Evolutionary conservation across 92 coral and sea anemone genomes (phyloP).

Genomic region (Plumapathes pennacea): DNA sequence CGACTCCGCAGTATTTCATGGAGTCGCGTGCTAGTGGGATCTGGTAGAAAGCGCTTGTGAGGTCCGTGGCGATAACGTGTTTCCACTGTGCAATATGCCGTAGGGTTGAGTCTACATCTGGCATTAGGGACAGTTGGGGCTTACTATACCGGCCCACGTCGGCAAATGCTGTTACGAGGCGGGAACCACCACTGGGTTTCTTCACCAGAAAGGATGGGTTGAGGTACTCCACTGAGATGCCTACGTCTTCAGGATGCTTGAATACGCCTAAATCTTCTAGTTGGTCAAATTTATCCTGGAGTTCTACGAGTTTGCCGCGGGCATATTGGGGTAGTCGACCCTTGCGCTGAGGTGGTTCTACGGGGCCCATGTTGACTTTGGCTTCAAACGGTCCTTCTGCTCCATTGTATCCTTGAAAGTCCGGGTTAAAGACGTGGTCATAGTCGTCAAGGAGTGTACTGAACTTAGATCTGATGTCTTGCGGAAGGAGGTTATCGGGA

Average conservation of each 20-base stretch:
- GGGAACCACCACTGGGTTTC: conserved; percentile 30
- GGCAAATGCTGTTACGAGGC: conserved; percentile 28
- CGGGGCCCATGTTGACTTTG: conserved; percentile 26
- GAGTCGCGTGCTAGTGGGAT: conserved; percentile 11
- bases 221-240: conserved; percentile 40
- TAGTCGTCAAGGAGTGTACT: conserved; percentile 10
- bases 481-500: conserved; percentile 36
- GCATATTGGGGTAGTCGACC: conserved; percentile 50
- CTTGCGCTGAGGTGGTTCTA: conserved; percentile 35
- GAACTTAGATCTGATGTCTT: conserved; percentile 18
- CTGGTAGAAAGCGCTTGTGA: conserved; percentile 22
- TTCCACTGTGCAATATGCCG: conserved; percentile 31
- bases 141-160: conserved; percentile 47
- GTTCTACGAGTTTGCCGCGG: conserved; percentile 38
- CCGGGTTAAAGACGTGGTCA: conserved; percentile 29
- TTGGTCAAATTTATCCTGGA: conserved; percentile 23
- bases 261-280: conserved; percentile 25
- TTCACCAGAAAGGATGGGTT: conserved; percentile 49
- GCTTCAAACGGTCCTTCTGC: conserved; percentile 32
- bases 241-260: conserved; percentile 34
- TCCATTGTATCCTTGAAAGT: conserved; percentile 31
- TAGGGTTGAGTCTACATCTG: conserved; percentile 54
- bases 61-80: conserved; percentile 24
- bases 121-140: conserved; percentile 50
- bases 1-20: conserved; percentile 40